Evolutionary conservation across 2,888 invertebrate genomes (phyloP).

Genomic region (Xestia sexstrigata): DNA sequence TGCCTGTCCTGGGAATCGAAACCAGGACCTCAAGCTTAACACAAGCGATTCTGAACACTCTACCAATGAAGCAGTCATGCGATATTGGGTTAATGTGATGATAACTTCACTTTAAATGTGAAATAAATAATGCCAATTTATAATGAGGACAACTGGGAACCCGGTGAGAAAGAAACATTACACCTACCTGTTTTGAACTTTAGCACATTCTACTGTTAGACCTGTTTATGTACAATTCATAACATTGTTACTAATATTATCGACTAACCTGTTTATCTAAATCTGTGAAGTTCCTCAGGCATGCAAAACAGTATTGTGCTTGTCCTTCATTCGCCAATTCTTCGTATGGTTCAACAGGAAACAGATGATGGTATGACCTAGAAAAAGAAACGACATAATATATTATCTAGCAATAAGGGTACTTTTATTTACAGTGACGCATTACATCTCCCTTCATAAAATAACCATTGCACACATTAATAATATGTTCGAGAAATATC

Average conservation of each 20-base stretch:
- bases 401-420: not conserved
- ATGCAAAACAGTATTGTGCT: conserved; percentile 93
- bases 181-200: not conserved
- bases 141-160: not conserved
- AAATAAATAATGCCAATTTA: not conserved
- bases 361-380: conserved; percentile 98
- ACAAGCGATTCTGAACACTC: not conserved
- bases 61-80: not conserved
- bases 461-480: not conserved
- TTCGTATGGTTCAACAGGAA: conserved; percentile 96
- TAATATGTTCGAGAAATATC: conserved; percentile 1
- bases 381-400: conserved; percentile 34
- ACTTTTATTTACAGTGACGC: not conserved
- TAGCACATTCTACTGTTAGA: not conserved
- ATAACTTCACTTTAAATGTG: not conserved
- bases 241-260: not conserved
- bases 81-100: not conserved
- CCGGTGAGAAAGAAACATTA: not conserved
- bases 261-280: conserved; percentile 93
- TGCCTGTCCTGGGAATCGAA: not conserved
- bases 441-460: not conserved
- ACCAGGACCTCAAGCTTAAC: not conserved
- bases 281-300: conserved; percentile 92
- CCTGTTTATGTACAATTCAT: not conserved
- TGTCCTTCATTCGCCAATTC: conserved; percentile 93